Evolutionary conservation across 2,888 invertebrate genomes (phyloP).

Genomic region (Cheilosia pagana): DNA sequence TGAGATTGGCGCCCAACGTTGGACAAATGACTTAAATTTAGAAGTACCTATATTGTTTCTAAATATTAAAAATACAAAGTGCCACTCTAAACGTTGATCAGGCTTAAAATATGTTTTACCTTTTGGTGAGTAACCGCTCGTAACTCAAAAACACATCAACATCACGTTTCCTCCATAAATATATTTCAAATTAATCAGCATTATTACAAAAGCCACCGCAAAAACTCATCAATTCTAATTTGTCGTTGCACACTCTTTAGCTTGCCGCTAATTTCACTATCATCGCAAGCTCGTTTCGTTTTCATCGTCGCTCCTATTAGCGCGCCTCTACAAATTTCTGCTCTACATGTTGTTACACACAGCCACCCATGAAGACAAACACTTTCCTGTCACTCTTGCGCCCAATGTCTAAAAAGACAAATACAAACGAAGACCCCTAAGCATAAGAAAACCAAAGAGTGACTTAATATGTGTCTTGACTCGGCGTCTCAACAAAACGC

Average conservation of each 20-base stretch:
- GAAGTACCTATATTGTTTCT: too few relatives aligned
- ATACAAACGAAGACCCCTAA: slow-evolving; percentile 11
- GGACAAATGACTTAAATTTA: too few relatives aligned
- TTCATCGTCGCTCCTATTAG: slow-evolving; percentile 9
- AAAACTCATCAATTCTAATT: slow-evolving; percentile 1
- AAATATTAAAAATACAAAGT: too few relatives aligned
- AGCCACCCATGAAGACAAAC: slow-evolving; percentile 58
- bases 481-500: neutral
- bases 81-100: too few relatives aligned
- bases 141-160: too few relatives aligned
- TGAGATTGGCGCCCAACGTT: too few relatives aligned
- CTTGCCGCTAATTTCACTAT: slow-evolving; percentile 23
- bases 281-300: slow-evolving; percentile 41
- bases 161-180: neutral
- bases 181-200: neutral
- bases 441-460: slow-evolving; percentile 5
- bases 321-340: neutral
- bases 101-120: too few relatives aligned
- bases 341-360: slow-evolving; percentile 35
- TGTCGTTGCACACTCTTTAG: neutral
- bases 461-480: slow-evolving; percentile 8
- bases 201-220: too few relatives aligned
- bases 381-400: slow-evolving; percentile 55
- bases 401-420: slow-evolving; percentile 34
- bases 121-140: too few relatives aligned